Percentiles rank a stretch among this genome's conserved stretches.
Conservation (phyloP, 2,888 invertebrate species). For the Agrochola macilenta region DNA sequence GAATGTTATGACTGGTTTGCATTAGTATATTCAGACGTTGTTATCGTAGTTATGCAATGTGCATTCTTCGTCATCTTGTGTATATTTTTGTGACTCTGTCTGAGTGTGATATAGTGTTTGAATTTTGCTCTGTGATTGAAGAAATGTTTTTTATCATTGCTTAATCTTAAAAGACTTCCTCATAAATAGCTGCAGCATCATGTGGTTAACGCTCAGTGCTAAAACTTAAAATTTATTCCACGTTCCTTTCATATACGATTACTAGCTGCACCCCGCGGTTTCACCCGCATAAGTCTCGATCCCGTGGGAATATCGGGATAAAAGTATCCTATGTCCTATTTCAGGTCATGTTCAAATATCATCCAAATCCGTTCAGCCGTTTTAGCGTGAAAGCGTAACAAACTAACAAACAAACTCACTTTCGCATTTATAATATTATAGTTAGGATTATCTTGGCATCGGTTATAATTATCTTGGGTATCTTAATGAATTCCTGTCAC, state of each 20-base stretch:
- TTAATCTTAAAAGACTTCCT: background rate
- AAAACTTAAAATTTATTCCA: background rate
- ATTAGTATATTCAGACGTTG: slow-evolving; percentile 21
- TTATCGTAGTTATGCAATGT: slow-evolving; percentile 25
- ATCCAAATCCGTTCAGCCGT: no score
- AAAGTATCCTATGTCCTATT: no score
- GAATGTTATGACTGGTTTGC: slow-evolving; percentile 40
- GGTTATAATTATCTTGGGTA: background rate
- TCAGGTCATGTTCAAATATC: no score
- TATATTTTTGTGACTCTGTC: slow-evolving; percentile 1
- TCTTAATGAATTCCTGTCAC: background rate
- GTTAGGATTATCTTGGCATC: no score
- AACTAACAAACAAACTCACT: no score
- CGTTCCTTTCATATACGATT: background rate
- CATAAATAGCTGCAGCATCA: background rate
- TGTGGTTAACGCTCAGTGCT: no score
- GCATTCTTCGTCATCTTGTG: slow-evolving; percentile 22
- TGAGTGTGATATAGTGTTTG: background rate
- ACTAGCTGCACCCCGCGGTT: no score
- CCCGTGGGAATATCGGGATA: no score
- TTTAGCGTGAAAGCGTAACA: no score
- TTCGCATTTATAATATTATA: no score
- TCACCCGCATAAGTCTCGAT: no score
- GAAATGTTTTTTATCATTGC: background rate
- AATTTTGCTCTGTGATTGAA: background rate